Conservation (phyloP, 2,888 invertebrate species). For the Polydrusus cervinus region DNA sequence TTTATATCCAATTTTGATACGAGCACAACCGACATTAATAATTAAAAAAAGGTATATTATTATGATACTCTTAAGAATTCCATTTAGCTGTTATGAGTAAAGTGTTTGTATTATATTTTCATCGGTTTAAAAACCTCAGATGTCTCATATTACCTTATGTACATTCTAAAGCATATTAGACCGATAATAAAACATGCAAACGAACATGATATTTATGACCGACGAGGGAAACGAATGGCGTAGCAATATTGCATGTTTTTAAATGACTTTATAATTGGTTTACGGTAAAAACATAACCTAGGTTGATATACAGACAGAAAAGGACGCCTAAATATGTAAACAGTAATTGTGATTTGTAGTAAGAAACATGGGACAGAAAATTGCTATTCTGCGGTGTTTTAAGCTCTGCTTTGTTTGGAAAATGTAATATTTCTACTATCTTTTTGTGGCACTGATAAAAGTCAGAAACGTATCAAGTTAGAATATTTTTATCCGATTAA, state of each 20-base stretch:
- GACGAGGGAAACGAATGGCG: slow-evolving; percentile 38
- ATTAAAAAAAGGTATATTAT: too few species aligned
- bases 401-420: neutral
- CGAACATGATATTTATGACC: slow-evolving; percentile 44
- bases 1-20: too few species aligned
- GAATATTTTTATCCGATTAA: too few species aligned
- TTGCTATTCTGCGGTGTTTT: neutral
- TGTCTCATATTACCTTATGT: neutral
- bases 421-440: neutral
- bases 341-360: slow-evolving; percentile 38
- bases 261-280: slow-evolving; percentile 50
- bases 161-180: slow-evolving; percentile 28
- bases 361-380: slow-evolving; percentile 7
- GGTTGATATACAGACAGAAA: slow-evolving; percentile 33
- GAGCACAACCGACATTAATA: too few species aligned
- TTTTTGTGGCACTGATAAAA: too few species aligned
- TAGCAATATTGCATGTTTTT: slow-evolving; percentile 50
- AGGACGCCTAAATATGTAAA: slow-evolving; percentile 40
- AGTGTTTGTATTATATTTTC: too few species aligned
- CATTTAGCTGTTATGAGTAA: too few species aligned
- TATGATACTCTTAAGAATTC: too few species aligned
- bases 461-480: too few species aligned
- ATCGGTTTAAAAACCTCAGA: neutral
- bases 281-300: slow-evolving; percentile 33
- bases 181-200: slow-evolving; percentile 42